Conservation (phyloP, 1,140 invertebrate species). For the Papilio helenus region DNA sequence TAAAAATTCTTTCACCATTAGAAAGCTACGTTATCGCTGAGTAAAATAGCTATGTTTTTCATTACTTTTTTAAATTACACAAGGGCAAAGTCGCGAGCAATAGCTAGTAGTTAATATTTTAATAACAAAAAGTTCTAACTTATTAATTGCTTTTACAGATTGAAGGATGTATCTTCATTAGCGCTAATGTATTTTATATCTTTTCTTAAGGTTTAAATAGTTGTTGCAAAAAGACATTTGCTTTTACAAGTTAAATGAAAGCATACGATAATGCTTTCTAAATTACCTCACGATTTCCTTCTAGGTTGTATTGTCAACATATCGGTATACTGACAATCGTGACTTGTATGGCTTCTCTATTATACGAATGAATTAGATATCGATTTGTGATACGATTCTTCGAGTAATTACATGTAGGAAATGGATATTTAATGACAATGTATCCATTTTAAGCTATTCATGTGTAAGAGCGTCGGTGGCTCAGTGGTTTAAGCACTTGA, state of each 20-base stretch:
- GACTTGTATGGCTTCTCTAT: slow-evolving; percentile 13
- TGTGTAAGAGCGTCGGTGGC: too few species aligned
- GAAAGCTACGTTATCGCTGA: too few species aligned
- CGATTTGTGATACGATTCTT: slow-evolving; percentile 26
- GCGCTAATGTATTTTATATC: neutral
- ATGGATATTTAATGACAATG: slow-evolving; percentile 26
- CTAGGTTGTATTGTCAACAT: slow-evolving; percentile 10
- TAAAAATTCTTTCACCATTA: too few species aligned
- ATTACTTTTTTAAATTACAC: too few species aligned
- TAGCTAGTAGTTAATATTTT: too few species aligned
- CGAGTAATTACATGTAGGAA: neutral
- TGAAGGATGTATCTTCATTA: neutral
- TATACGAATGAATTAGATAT: slow-evolving; percentile 28
- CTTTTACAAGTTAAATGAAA: neutral
- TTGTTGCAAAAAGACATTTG: neutral
- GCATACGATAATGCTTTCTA: neutral
- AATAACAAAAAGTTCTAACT: too few species aligned
- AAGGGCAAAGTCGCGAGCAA: too few species aligned
- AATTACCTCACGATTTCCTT: slow-evolving; percentile 4
- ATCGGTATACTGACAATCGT: neutral
- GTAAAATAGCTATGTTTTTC: too few species aligned
- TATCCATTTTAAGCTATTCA: neutral
- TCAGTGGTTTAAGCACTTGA: too few species aligned
- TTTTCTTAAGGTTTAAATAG: neutral
- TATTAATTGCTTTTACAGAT: too few species aligned